phyloP scores from a whole-genome alignment of 2,113 vertebrate species.

The Aegypius monachus region DNA sequence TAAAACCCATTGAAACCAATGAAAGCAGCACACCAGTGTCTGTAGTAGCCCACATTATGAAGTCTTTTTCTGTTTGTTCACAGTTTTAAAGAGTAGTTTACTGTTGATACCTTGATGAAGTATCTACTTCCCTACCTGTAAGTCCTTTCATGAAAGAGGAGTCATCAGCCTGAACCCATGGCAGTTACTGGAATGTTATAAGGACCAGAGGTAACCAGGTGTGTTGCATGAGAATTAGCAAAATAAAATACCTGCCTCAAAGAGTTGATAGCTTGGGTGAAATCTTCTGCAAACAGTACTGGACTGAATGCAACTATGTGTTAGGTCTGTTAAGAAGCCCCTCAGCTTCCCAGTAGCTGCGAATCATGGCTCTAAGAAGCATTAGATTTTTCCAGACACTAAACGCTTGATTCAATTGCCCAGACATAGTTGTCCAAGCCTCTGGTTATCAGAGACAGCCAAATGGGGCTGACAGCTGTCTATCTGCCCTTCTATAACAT shows the following conservation, averaged over 20 bases:
- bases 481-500: not conserved
- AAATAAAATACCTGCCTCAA: not conserved
- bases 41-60: not conserved
- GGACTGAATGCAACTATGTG: not conserved
- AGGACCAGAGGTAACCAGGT: not conserved
- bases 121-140: not conserved
- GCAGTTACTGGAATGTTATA: not conserved
- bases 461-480: not conserved
- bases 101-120: not conserved
- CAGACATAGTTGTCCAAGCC: not conserved
- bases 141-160: not conserved
- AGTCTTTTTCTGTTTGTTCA: not conserved
- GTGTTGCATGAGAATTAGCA: not conserved
- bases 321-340: not conserved
- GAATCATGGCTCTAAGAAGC: not conserved
- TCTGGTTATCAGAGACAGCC: not conserved
- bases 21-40: not conserved
- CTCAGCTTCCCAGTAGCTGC: not conserved
- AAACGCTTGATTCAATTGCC: not conserved
- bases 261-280: not conserved
- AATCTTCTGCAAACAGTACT: not conserved
- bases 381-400: not conserved
- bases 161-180: not conserved
- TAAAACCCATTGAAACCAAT: not conserved
- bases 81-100: not conserved